Base-by-base conservation (phyloP, 2,113 vertebrate genomes). In the Syngnathus floridae region DNA sequence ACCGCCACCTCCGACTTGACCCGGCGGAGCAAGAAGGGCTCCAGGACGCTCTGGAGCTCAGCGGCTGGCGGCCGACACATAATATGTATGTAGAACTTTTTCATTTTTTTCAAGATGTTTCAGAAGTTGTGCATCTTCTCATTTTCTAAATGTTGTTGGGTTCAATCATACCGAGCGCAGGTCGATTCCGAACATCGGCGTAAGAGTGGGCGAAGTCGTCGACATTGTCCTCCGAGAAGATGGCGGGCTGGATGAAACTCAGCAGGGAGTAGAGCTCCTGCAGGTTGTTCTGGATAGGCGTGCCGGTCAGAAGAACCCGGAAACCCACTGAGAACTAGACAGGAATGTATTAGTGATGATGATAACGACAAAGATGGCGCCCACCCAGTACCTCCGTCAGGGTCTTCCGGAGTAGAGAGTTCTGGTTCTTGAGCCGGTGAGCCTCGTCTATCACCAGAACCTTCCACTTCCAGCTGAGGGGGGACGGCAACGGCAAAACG, bases 221-320 rank as follows among this genome's bases (percentile, higher is more conserved):
- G 0, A 72, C 68, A 22, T 90, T 72, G 0, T 92, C 87, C 31
- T 71, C 67, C 4, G 90, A 72, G 66, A 98, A 98, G 69, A 92
- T 22, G 21, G 73, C 84, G 65, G 95, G 93, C 79, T 96, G 93
- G 79, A 95, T 90, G 82, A 95, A 92, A 77, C 80, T 90, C 71
- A 98, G 92, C 65, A 98, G 89, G 17, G 95, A 91, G 84, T 95
- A 95, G 65, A 98, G 90, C 64, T 98, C 95, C 71, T 89, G 89
- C 4, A 98, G 91, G 76, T 85, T 94, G 85, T 98, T 98, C 92
- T 98, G 96, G 80, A 98, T 86, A 7, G 96, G 95, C 4, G 95
- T 98, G 35, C 96, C 95, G 0, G 95, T 97, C 74, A 98, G 81
- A 49, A 98, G 88, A 35, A 98, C 83, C 51, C 76, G 88, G 87